These are phyloP conservation scores for Anticlea derivata DNA, from an alignment of 2,888 invertebrate species.

Conservation along the genomic window DNA sequence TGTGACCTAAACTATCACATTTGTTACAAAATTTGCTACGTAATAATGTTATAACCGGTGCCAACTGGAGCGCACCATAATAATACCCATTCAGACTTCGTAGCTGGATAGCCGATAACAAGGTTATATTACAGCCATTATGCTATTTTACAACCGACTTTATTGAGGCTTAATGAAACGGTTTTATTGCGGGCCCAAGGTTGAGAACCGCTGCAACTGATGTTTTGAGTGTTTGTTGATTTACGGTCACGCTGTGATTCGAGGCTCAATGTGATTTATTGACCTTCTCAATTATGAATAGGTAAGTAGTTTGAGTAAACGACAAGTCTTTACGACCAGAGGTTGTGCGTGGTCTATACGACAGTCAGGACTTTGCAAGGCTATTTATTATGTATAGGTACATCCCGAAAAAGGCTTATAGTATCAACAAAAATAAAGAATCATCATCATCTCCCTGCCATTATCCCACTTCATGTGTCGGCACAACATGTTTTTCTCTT, in stretches of 20 bases:
- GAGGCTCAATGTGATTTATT: slow-evolving; percentile 18
- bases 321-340: too few species aligned
- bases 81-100: slow-evolving; percentile 49
- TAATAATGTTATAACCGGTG: slow-evolving; percentile 20
- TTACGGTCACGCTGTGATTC: slow-evolving; percentile 15
- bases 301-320: neutral
- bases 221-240: slow-evolving; percentile 27
- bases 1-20: too few species aligned
- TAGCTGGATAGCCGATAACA: slow-evolving; percentile 55
- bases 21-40: too few species aligned
- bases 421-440: too few species aligned
- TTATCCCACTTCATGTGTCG: too few species aligned
- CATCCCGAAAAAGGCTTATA: too few species aligned
- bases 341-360: too few species aligned
- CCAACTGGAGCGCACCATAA: slow-evolving; percentile 45
- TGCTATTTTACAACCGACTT: slow-evolving; percentile 62
- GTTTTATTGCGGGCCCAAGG: slow-evolving; percentile 51
- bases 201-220: slow-evolving; percentile 50
- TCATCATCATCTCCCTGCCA: too few species aligned
- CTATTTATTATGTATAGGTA: too few species aligned
- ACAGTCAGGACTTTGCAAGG: too few species aligned
- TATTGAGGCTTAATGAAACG: slow-evolving; percentile 62
- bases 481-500: too few species aligned
- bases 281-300: slow-evolving; percentile 1
- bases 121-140: slow-evolving; percentile 62